Base-by-base conservation (phyloP, 2,113 vertebrate species). In the Sceloporus tristichus region DNA sequence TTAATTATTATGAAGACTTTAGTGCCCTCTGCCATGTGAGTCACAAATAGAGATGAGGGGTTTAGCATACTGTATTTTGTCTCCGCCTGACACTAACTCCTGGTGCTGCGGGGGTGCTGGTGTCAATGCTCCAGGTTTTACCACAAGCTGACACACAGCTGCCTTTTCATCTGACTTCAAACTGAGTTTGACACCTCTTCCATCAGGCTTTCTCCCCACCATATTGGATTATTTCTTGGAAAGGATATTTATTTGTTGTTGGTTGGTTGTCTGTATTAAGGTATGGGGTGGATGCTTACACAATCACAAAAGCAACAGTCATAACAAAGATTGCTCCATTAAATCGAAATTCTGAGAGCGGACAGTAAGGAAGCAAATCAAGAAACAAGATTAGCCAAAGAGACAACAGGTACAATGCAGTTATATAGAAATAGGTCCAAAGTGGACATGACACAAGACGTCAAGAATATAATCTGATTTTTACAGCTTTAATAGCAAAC, bases 31-130 rank as follows among this genome's bases (percentile, higher is more conserved):
- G 73, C 79, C 48, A 75, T 59, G 40, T 68, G 79, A 88, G 79
- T 76, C 59, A 82, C 27, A 14, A 77, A 83, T 25, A 66, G 42
- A 77, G 29, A 88, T 77, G 73, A 82, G 73, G 62, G 56, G n/a
- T 84, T 88, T 40, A 84, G 65, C 81, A 59, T 78, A n/a, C n/a
- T n/a, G n/a, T n/a, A 59, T 79, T 86, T 79, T 68, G 85, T 70
- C 75, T 79, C 29, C 6, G 74, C 87, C 87, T 78, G 81, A 70
- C 48, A 78, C 62, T 88, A 84, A 78, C 42, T 70, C 87, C 48
- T 23, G 16, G 40, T 29, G 65, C 76, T 79, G 27, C 6, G 62
- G 75, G 77, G 62, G 85, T 71, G 77, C 56, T 42, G 73, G 23
- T 77, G 85, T 53, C 75, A 78, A 68, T 54, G 85, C 66, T 87